Evolutionary conservation across 2,888 invertebrate genomes (phyloP).

Genomic region (Calameuta pallipes): DNA sequence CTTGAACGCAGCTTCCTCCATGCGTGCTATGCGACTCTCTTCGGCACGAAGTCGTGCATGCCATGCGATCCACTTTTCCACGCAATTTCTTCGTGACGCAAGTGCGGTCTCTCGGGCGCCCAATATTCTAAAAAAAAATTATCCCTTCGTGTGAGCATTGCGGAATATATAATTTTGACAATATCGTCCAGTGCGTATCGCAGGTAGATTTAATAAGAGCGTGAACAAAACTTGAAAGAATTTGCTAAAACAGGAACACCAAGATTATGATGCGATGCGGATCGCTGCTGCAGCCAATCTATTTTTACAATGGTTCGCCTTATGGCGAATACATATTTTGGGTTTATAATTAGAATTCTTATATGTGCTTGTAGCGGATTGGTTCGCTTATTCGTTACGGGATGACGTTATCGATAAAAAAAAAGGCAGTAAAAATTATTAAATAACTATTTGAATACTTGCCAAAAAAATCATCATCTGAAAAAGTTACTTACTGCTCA

Average conservation of each 20-base stretch:
- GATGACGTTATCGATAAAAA: background rate
- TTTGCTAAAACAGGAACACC: constrained; percentile 28
- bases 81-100: constrained; percentile 60
- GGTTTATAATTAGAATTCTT: constrained; percentile 56
- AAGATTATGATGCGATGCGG: constrained; percentile 35
- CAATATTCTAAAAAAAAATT: constrained; percentile 50
- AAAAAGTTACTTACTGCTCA: constrained; percentile 52
- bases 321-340: constrained; percentile 44
- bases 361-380: background rate
- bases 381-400: background rate
- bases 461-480: background rate
- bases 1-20: constrained; percentile 62
- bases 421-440: background rate
- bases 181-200: background rate
- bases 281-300: constrained; percentile 47
- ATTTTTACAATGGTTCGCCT: constrained; percentile 57
- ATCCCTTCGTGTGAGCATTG: background rate
- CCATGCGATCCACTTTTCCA: constrained; percentile 65
- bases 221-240: background rate
- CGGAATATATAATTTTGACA: background rate
- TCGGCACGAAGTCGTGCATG: constrained; percentile 60
- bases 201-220: background rate
- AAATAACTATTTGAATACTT: background rate
- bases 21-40: constrained; percentile 60
- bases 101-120: constrained; percentile 62